Evolutionary conservation across 2,113 vertebrate species (phyloP).

Genomic region (Gavia stellata): DNA sequence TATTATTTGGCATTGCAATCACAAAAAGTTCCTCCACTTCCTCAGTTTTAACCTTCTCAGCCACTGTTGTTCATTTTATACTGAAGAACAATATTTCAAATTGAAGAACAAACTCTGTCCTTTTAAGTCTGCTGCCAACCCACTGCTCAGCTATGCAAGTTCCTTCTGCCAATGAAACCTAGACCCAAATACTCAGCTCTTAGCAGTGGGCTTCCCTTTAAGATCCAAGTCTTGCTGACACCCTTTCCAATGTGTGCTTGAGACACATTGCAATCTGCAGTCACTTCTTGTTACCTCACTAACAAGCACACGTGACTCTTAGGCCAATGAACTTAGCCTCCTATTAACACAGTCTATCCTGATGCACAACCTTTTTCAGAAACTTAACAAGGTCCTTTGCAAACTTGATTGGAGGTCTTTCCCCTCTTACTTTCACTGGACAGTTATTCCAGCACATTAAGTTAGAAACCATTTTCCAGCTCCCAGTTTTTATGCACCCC

Average conservation of each 20-base stretch:
- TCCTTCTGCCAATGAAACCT: not conserved
- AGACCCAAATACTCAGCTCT: not conserved
- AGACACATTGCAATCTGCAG: not conserved
- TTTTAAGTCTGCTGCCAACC: not conserved
- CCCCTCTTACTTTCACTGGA: not conserved
- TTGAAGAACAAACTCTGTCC: not conserved
- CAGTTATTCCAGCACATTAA: not conserved
- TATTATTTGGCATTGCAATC: not conserved
- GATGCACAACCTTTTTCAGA: not conserved
- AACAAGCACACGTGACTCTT: not conserved
- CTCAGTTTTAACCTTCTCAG: not conserved
- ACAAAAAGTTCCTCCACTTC: not conserved
- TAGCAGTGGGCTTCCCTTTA: not conserved
- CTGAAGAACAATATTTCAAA: not conserved
- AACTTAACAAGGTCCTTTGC: not conserved
- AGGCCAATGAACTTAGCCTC: not conserved
- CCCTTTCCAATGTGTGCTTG: not conserved
- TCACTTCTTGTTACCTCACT: not conserved
- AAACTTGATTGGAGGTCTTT: not conserved
- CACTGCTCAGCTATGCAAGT: not conserved
- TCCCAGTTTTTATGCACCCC: not conserved
- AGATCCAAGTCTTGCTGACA: not conserved
- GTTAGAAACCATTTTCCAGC: not conserved
- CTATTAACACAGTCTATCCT: not conserved
- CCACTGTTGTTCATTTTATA: not conserved